Percentiles rank a stretch among this genome's conserved stretches.
These are phyloP conservation scores for Sisyra terminalis DNA, from an alignment of 2,888 invertebrate genomes.

Conservation along the genomic window DNA sequence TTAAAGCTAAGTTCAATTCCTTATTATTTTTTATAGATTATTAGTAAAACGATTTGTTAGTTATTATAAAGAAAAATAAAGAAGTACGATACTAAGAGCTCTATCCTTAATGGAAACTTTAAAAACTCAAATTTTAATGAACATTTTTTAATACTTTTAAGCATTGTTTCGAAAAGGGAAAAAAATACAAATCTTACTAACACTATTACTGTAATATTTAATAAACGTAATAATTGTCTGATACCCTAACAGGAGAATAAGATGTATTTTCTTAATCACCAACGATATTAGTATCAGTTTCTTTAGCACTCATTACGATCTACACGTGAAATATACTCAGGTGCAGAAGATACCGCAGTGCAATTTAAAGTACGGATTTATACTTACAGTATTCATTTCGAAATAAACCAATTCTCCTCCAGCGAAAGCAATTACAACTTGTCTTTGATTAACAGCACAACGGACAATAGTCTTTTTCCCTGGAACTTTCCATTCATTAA, in stretches of 20 bases:
- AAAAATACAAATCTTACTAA: too few relatives aligned
- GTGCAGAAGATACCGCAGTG: conserved; percentile 15
- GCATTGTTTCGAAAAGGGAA: too few relatives aligned
- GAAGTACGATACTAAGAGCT: too few relatives aligned
- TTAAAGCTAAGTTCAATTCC: too few relatives aligned
- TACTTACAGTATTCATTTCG: conserved; percentile 95
- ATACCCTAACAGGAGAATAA: conserved; percentile 1
- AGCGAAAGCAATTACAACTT: conserved; percentile 94
- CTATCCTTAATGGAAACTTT: too few relatives aligned
- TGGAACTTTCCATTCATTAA: conserved; percentile 98
- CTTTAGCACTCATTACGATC: conserved; percentile 27
- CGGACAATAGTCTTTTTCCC: conserved; percentile 94
- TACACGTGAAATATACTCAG: conserved; percentile 18
- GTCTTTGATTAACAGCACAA: conserved; percentile 96
- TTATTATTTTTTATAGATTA: too few relatives aligned
- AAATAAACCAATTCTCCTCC: conserved; percentile 98
- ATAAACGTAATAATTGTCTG: not conserved
- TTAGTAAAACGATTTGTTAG: too few relatives aligned
- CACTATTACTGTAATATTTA: too few relatives aligned
- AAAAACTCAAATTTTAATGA: too few relatives aligned
- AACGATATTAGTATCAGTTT: conserved; percentile 12
- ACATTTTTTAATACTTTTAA: too few relatives aligned
- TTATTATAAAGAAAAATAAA: too few relatives aligned
- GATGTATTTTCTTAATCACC: conserved; percentile 4
- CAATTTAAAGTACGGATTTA: conserved; percentile 1